Conservation (phyloP, 2,113 vertebrate species). For the Pterophyllum scalare region DNA sequence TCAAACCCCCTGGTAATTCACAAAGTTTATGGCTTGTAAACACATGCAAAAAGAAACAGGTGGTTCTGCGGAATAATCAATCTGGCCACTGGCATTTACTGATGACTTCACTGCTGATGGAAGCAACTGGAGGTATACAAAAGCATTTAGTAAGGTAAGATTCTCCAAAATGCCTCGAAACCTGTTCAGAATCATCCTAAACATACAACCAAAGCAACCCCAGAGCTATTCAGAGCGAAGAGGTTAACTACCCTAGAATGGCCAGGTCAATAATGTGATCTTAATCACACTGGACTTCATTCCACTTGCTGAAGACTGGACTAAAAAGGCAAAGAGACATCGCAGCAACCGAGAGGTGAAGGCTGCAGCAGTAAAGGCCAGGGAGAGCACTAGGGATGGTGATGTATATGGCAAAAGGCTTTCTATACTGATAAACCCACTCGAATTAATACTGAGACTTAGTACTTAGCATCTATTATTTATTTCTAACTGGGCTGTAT, state of each 20-base stretch:
- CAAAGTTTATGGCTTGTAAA: not conserved
- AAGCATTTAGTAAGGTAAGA: not conserved
- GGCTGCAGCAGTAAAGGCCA: not conserved
- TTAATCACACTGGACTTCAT: not conserved
- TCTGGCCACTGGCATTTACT: not conserved
- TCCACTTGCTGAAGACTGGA: not conserved
- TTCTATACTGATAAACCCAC: not conserved
- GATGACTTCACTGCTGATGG: not conserved
- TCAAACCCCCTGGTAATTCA: not conserved
- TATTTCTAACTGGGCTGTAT: not conserved
- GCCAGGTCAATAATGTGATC: not conserved
- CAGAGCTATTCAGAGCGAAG: not conserved
- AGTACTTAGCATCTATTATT: not conserved
- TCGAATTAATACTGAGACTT: not conserved
- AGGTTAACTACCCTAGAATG: not conserved
- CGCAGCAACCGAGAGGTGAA: not conserved
- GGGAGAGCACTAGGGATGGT: not conserved
- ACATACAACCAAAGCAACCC: not conserved
- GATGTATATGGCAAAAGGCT: not conserved
- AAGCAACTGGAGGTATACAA: not conserved
- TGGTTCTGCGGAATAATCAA: constrained; percentile 1
- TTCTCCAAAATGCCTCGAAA: not conserved
- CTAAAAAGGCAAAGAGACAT: not conserved
- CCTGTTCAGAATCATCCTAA: not conserved
- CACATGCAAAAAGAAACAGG: not conserved